Base-by-base conservation (phyloP, 2,113 vertebrate genomes). In the Centrocercus urophasianus region DNA sequence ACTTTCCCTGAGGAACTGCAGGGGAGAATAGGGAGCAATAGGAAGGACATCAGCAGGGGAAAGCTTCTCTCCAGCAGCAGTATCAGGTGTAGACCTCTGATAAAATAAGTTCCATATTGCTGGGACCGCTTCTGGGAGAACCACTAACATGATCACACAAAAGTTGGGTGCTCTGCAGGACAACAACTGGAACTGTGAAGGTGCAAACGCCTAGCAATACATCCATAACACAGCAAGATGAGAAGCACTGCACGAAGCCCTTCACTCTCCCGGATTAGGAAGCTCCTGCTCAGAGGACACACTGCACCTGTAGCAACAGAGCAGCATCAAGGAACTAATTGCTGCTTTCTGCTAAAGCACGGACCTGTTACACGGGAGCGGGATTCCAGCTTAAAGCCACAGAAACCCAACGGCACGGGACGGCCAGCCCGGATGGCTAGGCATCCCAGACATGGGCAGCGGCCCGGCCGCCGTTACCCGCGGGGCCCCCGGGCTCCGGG, bases 321-420 rank as follows among this genome's bases (percentile, higher is more conserved):
- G 13, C 34, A 18, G 7, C 0, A 0, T 2, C 0, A 6, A 34
- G 40, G 27, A 36, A 5, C 50, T 54, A 54, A 54, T 16, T 1
- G 17, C 63, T 6, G 2, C n/a, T 30, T 10, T 22, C 5, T 15
- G 3, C 52, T 6, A 10, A 30, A 24, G 7, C 70, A 17, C 57
- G 16, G 10, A 7, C 36, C 45, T 6, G 2, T 1, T 0, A 54
- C 52, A 17, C 52, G 15, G 27, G 27, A 54, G 11, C 1, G 4
- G 74, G 10, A 2, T 8, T 20, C 16, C 13, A 22, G 36, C 3
- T 16, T 32, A 20, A 28, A 63, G 50, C 45, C 19, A 5, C 3
- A 6, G 2, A 21, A 59, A 13, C 52, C 57, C 4, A 1, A 25
- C 59, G 30, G 18, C 1, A 2, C 40, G 27, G 43, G 12, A 30